These are phyloP conservation scores for Hydrotaea cyrtoneurina DNA, from an alignment of 2,888 invertebrate genomes.

Conservation along the genomic window DNA sequence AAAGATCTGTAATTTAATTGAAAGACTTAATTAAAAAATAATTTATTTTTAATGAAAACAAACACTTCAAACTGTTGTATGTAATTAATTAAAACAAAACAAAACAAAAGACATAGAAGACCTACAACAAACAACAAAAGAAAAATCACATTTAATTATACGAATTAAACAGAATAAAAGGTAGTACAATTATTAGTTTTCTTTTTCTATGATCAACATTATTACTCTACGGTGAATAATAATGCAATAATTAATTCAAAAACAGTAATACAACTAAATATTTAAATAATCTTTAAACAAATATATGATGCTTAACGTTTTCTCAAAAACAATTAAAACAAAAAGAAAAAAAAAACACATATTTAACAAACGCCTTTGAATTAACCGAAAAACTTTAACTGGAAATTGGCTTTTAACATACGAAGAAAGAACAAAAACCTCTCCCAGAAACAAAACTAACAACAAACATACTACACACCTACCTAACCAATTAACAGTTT, in stretches of 20 bases:
- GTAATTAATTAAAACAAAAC: constrained; percentile 34
- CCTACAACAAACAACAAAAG: not conserved
- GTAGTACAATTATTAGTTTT: constrained; percentile 67
- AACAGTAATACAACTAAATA: constrained; percentile 69
- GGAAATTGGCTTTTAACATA: constrained; percentile 40
- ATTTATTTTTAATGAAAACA: constrained; percentile 49
- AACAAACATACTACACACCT: constrained; percentile 47
- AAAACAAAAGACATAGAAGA: constrained; percentile 14
- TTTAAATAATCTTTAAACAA: constrained; percentile 65
- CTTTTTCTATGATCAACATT: constrained; percentile 56
- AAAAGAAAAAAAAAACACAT: constrained; percentile 62
- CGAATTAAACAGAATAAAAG: constrained; percentile 54
- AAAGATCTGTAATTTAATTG: constrained; percentile 55
- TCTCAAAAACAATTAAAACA: constrained; percentile 59
- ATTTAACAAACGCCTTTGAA: constrained; percentile 41
- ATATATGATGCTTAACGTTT: constrained; percentile 53
- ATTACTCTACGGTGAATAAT: constrained; percentile 40
- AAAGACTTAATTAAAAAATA: constrained; percentile 58
- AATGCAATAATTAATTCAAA: constrained; percentile 52
- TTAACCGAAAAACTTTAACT: constrained; percentile 10
- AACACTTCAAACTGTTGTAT: constrained; percentile 55
- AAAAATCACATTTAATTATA: constrained; percentile 45
- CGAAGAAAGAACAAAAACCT: not conserved
- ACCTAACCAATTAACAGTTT: constrained; percentile 46
- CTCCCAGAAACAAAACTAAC: constrained; percentile 26